Evolutionary conservation across 2,797 vertebrate genomes (phyloP).

Genomic region (Cottoperca gobio): DNA sequence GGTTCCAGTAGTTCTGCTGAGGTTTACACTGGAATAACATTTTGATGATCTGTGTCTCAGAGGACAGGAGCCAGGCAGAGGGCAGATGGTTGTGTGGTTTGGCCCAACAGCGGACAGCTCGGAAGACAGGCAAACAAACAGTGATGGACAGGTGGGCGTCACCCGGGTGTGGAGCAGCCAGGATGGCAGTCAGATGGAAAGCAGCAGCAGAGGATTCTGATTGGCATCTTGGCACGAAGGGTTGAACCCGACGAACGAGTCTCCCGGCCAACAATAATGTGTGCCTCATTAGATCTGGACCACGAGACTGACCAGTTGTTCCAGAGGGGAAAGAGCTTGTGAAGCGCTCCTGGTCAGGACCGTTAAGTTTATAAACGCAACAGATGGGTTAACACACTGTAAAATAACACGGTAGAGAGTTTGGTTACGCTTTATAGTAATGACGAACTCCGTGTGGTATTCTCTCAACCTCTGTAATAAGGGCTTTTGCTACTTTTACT

Average conservation of each 20-base stretch:
- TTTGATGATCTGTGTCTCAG: constrained; percentile 57
- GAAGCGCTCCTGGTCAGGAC: constrained; percentile 43
- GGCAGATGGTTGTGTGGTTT: constrained; percentile 75
- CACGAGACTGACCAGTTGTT: constrained; percentile 66
- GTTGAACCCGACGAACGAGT: constrained; percentile 22
- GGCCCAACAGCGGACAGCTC: constrained; percentile 48
- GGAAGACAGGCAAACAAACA: constrained; percentile 66
- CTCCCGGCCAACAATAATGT: constrained; percentile 69
- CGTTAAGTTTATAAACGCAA: constrained; percentile 50
- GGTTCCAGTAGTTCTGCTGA: constrained; percentile 62
- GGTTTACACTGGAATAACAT: constrained; percentile 71
- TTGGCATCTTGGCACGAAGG: constrained; percentile 67
- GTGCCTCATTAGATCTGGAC: constrained; percentile 71
- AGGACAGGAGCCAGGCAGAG: constrained; percentile 65
- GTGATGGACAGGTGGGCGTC: constrained; percentile 74
- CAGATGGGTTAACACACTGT: constrained; percentile 56
- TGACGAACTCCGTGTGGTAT: constrained; percentile 12
- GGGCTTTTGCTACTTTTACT: not conserved
- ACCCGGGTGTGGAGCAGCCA: constrained; percentile 41
- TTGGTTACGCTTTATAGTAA: constrained; percentile 31
- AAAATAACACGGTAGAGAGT: constrained; percentile 45
- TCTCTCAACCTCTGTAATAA: not conserved
- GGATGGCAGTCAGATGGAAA: constrained; percentile 64
- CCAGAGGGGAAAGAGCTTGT: constrained; percentile 45
- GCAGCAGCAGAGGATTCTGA: constrained; percentile 55